These are phyloP conservation scores for Bombus ignitus DNA, from an alignment of 1,140 invertebrate genomes.

Conservation along the genomic window DNA sequence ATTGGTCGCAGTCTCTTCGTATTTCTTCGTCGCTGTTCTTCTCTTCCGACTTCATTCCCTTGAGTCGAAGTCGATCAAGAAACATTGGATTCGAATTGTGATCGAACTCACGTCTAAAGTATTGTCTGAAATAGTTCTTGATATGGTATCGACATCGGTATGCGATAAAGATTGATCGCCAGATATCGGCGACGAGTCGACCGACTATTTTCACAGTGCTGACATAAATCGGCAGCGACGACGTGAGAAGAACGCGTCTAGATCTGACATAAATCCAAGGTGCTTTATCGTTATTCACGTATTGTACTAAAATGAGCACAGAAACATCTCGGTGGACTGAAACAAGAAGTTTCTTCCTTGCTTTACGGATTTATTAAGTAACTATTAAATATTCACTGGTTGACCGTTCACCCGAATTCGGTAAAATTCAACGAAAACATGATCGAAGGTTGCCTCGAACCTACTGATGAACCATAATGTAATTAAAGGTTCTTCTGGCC, in stretches of 20 bases:
- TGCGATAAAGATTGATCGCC: constrained; percentile 73
- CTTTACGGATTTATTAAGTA: not conserved
- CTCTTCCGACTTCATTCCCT: too few species aligned
- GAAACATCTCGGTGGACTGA: not conserved
- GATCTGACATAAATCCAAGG: not conserved
- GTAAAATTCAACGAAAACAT: not conserved
- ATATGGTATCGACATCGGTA: constrained; percentile 61
- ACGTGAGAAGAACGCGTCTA: not conserved
- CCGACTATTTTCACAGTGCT: constrained; percentile 59
- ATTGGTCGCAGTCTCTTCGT: not conserved
- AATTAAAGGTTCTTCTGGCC: too few species aligned
- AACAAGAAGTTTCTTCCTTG: not conserved
- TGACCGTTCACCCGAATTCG: not conserved
- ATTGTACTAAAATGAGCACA: not conserved
- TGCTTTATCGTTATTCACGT: not conserved
- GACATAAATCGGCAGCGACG: constrained; percentile 28
- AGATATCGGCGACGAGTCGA: constrained; percentile 56
- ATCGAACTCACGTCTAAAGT: constrained; percentile 2
- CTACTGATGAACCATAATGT: too few species aligned
- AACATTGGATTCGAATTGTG: constrained; percentile 5
- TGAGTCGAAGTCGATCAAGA: constrained; percentile 16
- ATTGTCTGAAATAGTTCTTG: constrained; percentile 44
- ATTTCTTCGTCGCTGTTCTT: not conserved
- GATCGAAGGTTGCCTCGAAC: not conserved
- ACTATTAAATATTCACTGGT: too few species aligned